A percentile compares a stretch with the other conserved stretches of the same genome.
Evolutionary conservation across 2,797 vertebrate species (phyloP).

Genomic region (Enteromius viviparus): DNA sequence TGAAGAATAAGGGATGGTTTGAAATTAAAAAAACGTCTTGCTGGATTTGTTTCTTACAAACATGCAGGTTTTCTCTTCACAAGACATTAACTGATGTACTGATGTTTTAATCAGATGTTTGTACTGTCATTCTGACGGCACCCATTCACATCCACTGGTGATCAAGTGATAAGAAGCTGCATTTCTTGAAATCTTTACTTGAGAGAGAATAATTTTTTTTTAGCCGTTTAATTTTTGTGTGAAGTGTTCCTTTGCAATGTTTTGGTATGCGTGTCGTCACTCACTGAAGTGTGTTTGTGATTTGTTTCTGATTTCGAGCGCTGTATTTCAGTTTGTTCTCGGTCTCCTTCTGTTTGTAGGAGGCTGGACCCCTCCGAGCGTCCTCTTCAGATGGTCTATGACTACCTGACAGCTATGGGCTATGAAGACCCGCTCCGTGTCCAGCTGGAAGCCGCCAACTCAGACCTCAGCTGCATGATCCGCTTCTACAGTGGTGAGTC

Average conservation of each 20-base stretch:
- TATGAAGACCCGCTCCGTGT: slow-evolving; percentile 86
- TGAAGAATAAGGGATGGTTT: neutral
- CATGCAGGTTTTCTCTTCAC: neutral
- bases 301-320: neutral
- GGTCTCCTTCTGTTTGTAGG: slow-evolving; percentile 70
- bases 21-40: too few relatives aligned
- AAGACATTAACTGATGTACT: neutral
- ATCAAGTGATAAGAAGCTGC: neutral
- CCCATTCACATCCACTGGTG: too few relatives aligned
- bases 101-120: neutral
- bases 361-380: slow-evolving; percentile 86
- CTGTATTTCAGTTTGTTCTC: neutral
- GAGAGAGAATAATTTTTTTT: neutral
- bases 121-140: neutral
- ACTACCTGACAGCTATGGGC: slow-evolving; percentile 89
- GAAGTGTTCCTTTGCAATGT: neutral
- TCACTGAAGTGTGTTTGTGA: neutral
- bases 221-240: neutral
- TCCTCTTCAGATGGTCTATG: slow-evolving; percentile 92
- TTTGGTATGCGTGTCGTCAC: neutral
- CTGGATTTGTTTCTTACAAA: neutral
- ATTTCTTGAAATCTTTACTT: neutral
- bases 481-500: slow-evolving; percentile 94
- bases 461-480: slow-evolving; percentile 96
- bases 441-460: slow-evolving; percentile 91